Conservation (phyloP, 1,140 invertebrate genomes). For the Plodia interpunctella region DNA sequence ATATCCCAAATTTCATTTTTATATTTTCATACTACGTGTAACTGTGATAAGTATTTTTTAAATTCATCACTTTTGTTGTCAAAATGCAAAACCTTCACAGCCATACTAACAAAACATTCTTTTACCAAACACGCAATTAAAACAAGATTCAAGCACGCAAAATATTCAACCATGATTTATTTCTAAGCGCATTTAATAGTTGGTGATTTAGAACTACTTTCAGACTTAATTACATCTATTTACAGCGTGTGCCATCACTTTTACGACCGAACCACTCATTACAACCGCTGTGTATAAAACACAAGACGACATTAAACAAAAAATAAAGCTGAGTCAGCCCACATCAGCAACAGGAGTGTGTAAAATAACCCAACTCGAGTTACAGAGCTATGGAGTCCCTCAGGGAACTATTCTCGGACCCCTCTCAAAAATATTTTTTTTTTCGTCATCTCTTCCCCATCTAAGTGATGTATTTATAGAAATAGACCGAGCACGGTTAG, state of each 20-base stretch:
- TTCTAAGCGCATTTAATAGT: not conserved
- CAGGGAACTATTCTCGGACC: conserved; percentile 68
- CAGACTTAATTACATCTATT: conserved; percentile 6
- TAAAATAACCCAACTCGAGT: conserved; percentile 47
- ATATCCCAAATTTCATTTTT: too few relatives aligned
- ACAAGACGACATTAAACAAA: not conserved
- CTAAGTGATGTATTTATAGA: conserved; percentile 73
- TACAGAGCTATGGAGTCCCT: conserved; percentile 53
- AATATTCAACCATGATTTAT: not conserved
- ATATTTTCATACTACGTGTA: too few relatives aligned
- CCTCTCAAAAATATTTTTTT: conserved; percentile 62
- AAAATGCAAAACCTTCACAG: not conserved
- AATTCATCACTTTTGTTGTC: not conserved
- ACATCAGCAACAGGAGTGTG: conserved; percentile 29
- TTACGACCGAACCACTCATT: not conserved
- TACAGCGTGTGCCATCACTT: conserved; percentile 1
- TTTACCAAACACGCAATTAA: not conserved
- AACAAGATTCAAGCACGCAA: not conserved
- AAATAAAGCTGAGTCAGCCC: conserved; percentile 16
- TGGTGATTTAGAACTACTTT: not conserved
- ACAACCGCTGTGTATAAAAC: not conserved
- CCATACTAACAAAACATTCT: not conserved
- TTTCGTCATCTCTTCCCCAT: conserved; percentile 39
- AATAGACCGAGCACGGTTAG: conserved; percentile 48
- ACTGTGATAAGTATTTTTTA: not conserved